Evolutionary conservation across 2,113 vertebrate species (phyloP).

Genomic region (Laticauda laticaudata): DNA sequence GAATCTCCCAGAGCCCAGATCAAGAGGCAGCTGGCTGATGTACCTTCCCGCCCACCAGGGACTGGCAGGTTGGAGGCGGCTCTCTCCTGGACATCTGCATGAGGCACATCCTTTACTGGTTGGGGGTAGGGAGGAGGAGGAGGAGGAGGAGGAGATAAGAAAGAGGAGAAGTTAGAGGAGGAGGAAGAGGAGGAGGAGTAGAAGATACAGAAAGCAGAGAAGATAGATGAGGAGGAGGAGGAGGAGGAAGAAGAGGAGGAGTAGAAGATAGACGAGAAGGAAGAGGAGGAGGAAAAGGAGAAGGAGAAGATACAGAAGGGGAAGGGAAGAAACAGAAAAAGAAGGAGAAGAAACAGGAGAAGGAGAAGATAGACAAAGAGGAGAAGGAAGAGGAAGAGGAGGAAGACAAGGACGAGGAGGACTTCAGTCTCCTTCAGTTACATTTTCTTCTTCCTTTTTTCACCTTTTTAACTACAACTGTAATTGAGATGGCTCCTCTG

Average conservation of each 20-base stretch:
- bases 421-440: not conserved
- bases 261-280: no score
- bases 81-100: slow-evolving; percentile 3
- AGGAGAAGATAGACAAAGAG: no score
- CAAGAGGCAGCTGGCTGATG: not conserved
- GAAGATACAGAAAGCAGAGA: no score
- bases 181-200: no score
- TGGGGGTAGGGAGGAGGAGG: not conserved
- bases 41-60: not conserved
- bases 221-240: no score
- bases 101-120: not conserved
- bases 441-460: not conserved
- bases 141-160: not conserved
- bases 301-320: no score
- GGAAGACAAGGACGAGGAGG: not conserved
- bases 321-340: not conserved
- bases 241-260: no score
- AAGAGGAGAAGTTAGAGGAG: not conserved
- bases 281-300: no score
- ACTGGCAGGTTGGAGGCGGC: not conserved
- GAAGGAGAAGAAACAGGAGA: no score
- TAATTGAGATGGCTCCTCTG: not conserved
- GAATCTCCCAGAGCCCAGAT: not conserved
- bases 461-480: not conserved
- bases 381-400: not conserved